Evolutionary conservation across 2,113 vertebrate genomes (phyloP).

Genomic region (Nothoprocta perdicaria): DNA sequence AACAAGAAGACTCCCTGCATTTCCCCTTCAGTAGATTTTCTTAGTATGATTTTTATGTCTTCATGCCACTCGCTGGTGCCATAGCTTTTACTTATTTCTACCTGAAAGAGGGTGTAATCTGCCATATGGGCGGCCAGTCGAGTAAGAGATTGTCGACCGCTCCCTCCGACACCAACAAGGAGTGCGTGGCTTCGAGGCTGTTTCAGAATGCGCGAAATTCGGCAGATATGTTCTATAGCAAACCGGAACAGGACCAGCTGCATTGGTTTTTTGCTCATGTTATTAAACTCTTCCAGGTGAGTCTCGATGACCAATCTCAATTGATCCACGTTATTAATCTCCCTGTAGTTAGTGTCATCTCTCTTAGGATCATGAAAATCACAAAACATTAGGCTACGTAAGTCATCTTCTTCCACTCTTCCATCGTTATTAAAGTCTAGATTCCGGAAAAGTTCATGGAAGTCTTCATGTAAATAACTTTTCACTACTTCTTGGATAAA

Average conservation of each 20-base stretch:
- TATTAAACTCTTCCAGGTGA: constrained; percentile 90
- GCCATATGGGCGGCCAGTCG: constrained; percentile 90
- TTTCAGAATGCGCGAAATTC: constrained; percentile 90
- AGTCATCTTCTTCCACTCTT: constrained; percentile 86
- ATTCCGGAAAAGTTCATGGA: constrained; percentile 84
- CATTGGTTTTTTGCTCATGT: constrained; percentile 89
- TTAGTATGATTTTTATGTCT: constrained; percentile 87
- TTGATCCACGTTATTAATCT: constrained; percentile 77
- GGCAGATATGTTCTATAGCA: constrained; percentile 90
- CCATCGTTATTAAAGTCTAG: constrained; percentile 85
- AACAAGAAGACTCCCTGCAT: constrained; percentile 90
- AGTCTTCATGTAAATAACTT: constrained; percentile 82
- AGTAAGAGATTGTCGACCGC: constrained; percentile 90
- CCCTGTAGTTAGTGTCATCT: constrained; percentile 86
- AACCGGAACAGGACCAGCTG: constrained; percentile 91
- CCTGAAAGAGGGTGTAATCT: constrained; percentile 86
- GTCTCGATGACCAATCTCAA: constrained; percentile 83
- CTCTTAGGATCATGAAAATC: constrained; percentile 89
- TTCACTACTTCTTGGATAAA: constrained; percentile 79
- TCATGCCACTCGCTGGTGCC: constrained; percentile 85
- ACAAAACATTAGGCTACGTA: constrained; percentile 92
- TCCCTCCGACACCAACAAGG: constrained; percentile 91
- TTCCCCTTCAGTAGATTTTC: constrained; percentile 84
- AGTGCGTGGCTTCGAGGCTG: constrained; percentile 90
- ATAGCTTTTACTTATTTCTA: constrained; percentile 91